Conservation (phyloP, 2,888 invertebrate species). For the Erebia aethiops region DNA sequence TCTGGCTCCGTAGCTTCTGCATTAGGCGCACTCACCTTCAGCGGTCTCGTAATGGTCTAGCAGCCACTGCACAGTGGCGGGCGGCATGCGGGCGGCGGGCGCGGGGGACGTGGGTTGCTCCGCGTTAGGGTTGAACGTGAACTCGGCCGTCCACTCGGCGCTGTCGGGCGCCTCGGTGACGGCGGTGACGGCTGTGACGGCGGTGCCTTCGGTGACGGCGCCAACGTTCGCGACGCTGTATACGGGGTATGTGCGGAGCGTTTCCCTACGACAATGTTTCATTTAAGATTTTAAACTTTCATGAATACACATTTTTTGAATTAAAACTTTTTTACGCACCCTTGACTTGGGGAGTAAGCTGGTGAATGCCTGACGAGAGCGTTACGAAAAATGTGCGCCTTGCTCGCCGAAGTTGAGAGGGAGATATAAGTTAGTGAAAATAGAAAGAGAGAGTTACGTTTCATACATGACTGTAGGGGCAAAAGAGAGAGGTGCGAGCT, state of each 20-base stretch:
- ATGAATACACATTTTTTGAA: no score
- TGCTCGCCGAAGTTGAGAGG: no score
- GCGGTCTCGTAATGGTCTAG: slow-evolving; percentile 99
- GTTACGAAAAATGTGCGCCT: no score
- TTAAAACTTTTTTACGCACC: no score
- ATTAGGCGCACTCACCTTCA: slow-evolving; percentile 80
- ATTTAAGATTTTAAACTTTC: no score
- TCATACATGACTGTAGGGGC: no score
- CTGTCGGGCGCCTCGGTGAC: slow-evolving; percentile 53
- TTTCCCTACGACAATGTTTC: slow-evolving; percentile 75
- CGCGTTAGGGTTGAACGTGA: slow-evolving; percentile 71
- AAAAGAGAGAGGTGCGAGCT: no score
- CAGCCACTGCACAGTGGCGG: slow-evolving; percentile 97
- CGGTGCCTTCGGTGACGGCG: slow-evolving; percentile 43
- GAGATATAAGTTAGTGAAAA: no score
- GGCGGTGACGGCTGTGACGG: slow-evolving; percentile 64
- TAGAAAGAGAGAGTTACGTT: no score
- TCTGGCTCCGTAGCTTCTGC: no score
- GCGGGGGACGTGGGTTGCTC: slow-evolving; percentile 66
- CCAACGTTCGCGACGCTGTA: slow-evolving; percentile 74
- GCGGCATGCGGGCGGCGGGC: slow-evolving; percentile 73
- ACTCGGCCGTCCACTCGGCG: slow-evolving; percentile 64
- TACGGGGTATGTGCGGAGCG: slow-evolving; percentile 87
- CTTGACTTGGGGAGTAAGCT: no score
- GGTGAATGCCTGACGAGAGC: no score